A percentile compares a stretch with the other conserved stretches of the same genome.
These are phyloP conservation scores for Athalia circularis DNA, from an alignment of 2,888 invertebrate genomes.

Conservation along the genomic window DNA sequence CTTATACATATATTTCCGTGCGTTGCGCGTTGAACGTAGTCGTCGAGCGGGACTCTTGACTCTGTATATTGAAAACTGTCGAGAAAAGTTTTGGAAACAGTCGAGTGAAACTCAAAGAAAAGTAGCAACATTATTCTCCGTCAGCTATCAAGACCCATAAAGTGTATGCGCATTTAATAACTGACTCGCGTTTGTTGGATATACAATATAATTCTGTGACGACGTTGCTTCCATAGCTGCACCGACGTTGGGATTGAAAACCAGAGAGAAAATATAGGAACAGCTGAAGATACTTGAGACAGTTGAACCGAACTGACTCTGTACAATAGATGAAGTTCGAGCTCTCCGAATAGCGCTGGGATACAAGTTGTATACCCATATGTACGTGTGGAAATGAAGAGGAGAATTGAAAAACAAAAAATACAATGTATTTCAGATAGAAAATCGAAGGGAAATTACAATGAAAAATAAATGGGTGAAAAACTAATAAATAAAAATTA, in stretches of 20 bases:
- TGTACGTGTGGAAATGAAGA: too few relatives aligned
- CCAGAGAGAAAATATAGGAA: not conserved
- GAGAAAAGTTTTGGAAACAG: not conserved
- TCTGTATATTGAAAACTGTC: not conserved
- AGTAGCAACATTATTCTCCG: slow-evolving; percentile 22
- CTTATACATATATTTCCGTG: not conserved
- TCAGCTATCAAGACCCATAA: not conserved
- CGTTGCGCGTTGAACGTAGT: too few relatives aligned
- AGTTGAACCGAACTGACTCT: too few relatives aligned
- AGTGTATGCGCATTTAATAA: not conserved
- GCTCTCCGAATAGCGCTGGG: too few relatives aligned
- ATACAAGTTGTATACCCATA: too few relatives aligned
- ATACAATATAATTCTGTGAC: not conserved
- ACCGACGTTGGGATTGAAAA: too few relatives aligned
- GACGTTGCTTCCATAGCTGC: too few relatives aligned
- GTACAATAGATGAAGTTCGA: too few relatives aligned
- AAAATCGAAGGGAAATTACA: not conserved
- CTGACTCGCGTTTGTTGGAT: not conserved
- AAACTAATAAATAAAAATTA: not conserved
- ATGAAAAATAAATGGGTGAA: not conserved
- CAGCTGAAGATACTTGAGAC: not conserved
- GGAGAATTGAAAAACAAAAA: too few relatives aligned
- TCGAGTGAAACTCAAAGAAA: not conserved
- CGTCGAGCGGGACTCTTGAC: too few relatives aligned
- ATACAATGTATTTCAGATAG: too few relatives aligned